Conservation (phyloP, 2,113 vertebrate genomes). For the Pelecanoides urinatrix region DNA sequence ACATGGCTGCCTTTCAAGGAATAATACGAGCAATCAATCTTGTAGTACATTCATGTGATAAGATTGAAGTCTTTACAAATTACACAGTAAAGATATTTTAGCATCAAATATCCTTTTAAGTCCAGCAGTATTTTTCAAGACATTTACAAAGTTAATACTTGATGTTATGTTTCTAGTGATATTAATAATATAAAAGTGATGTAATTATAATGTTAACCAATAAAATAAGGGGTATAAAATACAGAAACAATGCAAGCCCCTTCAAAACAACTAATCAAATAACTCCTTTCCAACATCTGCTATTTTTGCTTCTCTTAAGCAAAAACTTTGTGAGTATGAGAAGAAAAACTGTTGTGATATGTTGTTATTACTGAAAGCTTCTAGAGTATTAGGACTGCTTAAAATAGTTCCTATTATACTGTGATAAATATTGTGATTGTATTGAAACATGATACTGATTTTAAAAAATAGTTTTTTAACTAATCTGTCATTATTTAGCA, state of each 20-base stretch:
- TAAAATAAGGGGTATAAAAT: not conserved
- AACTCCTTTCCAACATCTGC: not conserved
- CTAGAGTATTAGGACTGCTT: not conserved
- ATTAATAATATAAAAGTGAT: not conserved
- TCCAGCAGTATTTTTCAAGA: not conserved
- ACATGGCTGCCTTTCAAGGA: not conserved
- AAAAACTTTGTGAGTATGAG: not conserved
- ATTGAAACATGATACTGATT: not conserved
- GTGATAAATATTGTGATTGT: not conserved
- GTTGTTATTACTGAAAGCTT: not conserved
- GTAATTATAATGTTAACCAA: not conserved
- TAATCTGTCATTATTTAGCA: not conserved
- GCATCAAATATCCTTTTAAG: constrained; percentile 3
- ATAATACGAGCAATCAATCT: constrained; percentile 9
- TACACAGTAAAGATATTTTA: not conserved
- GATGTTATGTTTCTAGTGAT: not conserved
- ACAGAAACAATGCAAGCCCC: not conserved
- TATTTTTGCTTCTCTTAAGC: not conserved
- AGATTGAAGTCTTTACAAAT: constrained; percentile 21
- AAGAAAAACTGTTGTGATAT: not conserved
- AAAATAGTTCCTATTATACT: not conserved
- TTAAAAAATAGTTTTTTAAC: not conserved
- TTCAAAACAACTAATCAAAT: not conserved
- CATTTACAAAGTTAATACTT: constrained; percentile 18
- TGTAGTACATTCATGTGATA: not conserved